Evolutionary conservation across 2,113 vertebrate species (phyloP), one percentile per base, ranked within the genome.

Genomic region (Ctenomys sociabilis): DNA sequence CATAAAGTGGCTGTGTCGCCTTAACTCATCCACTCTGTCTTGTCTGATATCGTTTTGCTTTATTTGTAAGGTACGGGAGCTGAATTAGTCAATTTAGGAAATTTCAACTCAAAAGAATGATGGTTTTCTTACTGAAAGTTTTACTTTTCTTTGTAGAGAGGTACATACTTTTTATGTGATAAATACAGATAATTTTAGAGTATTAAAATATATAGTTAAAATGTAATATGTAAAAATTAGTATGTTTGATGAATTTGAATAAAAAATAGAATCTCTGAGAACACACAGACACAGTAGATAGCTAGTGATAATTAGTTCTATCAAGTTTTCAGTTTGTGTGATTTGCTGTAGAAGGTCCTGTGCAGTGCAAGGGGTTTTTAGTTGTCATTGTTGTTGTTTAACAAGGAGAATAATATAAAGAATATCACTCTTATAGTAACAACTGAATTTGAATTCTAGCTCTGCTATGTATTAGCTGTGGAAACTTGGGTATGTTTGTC

Each of bases 61-160:
- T 32, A 28, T 89, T 73, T 91, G 45, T 73, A 61, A 64, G 30
- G 43, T 63, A 68, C 16, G 14, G 30, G 26, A 92, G 19, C 49
- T 64, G 32, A 0, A 73, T 83, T 54, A 93, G 37, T 82, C 37
- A 49, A 26, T 45, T 43, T 88, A 52, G 75, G 83, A 80, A 96
- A 5, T 70, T 73, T 90, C n/a, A 54, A 73, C 54, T 93, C 35
- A 49, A 66, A 57, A 93, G 35, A 52, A 85, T 73, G 54, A 88
- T 22, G 35, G 73, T 40, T 90, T 95, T 49, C 61, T 87, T 93
- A 45, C n/a, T 72, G 19, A 93, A 93, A 92, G 30, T 63, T 88
- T 28, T 40, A 85, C 19, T 78, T 82, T 78, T 45, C 54, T 91
- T 95, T 70, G 24, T n/a, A 83, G 43, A 24, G 52, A 89, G n/a